These are phyloP conservation scores for Leucophenga montana DNA, from an alignment of 2,888 invertebrate genomes.

Conservation along the genomic window DNA sequence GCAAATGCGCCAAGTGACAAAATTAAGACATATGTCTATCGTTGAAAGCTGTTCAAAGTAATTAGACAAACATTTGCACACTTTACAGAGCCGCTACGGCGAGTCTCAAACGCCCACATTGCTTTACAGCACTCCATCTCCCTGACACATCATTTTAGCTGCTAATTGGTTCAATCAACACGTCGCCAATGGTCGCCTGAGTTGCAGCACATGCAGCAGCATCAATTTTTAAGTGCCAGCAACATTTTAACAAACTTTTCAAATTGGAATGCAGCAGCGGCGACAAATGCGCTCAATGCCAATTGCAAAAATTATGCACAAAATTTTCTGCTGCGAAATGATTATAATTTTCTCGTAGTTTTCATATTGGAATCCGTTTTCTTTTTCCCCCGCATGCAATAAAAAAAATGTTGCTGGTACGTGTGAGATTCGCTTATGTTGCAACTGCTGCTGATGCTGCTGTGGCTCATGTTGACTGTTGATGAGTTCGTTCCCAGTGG, in stretches of 20 bases:
- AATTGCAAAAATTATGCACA: neutral
- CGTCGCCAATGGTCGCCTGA: constrained; percentile 41
- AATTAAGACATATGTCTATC: constrained; percentile 68
- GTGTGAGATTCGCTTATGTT: too few species aligned
- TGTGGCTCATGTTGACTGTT: neutral
- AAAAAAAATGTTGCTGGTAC: too few species aligned
- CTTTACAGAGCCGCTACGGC: constrained; percentile 39
- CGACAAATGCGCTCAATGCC: neutral
- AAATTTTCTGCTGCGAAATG: too few species aligned
- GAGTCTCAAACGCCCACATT: constrained; percentile 33
- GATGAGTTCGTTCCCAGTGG: neutral
- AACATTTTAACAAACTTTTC: constrained; percentile 7
- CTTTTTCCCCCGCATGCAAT: too few species aligned
- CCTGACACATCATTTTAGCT: constrained; percentile 42
- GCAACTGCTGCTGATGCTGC: neutral
- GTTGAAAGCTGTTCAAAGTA: constrained; percentile 69
- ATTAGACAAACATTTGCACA: constrained; percentile 67
- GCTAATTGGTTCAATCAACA: constrained; percentile 71
- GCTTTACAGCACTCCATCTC: constrained; percentile 11
- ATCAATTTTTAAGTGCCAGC: neutral
- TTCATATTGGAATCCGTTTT: too few species aligned
- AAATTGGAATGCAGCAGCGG: neutral
- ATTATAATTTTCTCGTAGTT: too few species aligned
- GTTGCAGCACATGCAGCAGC: neutral
- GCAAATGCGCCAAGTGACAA: constrained; percentile 43